Percentiles rank a stretch among this genome's conserved stretches.
Evolutionary conservation across 2,888 invertebrate genomes (phyloP).

Genomic region (Balanococcus diminutus): DNA sequence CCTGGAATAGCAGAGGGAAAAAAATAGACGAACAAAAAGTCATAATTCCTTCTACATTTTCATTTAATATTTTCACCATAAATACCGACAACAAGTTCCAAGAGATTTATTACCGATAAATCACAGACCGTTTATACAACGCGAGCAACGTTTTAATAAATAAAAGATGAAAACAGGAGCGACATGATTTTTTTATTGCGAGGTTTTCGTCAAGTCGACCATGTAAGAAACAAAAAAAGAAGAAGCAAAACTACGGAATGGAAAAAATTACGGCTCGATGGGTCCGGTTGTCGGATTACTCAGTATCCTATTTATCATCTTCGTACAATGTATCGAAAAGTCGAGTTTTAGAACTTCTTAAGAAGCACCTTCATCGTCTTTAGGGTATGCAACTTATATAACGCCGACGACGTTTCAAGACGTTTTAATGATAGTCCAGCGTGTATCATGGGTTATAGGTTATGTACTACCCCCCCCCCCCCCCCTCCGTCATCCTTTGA

Average conservation of each 20-base stretch:
- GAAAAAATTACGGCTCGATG: neutral
- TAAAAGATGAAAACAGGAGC: constrained; percentile 44
- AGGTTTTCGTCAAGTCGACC: neutral
- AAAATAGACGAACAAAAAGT: constrained; percentile 4
- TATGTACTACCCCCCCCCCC: too few species aligned
- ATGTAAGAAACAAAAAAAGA: neutral
- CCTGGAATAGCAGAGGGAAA: neutral
- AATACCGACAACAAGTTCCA: constrained; percentile 8
- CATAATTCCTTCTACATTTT: constrained; percentile 52
- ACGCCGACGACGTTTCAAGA: neutral
- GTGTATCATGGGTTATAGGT: too few species aligned
- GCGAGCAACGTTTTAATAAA: constrained; percentile 37
- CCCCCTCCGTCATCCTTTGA: too few species aligned
- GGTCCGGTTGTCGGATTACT: neutral
- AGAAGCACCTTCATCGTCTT: neutral
- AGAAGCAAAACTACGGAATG: neutral
- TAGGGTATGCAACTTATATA: neutral
- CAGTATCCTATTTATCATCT: neutral
- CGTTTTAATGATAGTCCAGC: too few species aligned
- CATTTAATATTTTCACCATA: constrained; percentile 51
- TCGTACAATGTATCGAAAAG: neutral
- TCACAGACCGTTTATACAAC: constrained; percentile 33
- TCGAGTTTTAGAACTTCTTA: neutral
- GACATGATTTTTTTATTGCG: constrained; percentile 27
- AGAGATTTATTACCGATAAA: constrained; percentile 48